Evolutionary conservation across 2,888 invertebrate genomes (phyloP).

Genomic region (Sinopyrophorus schimmeli): DNA sequence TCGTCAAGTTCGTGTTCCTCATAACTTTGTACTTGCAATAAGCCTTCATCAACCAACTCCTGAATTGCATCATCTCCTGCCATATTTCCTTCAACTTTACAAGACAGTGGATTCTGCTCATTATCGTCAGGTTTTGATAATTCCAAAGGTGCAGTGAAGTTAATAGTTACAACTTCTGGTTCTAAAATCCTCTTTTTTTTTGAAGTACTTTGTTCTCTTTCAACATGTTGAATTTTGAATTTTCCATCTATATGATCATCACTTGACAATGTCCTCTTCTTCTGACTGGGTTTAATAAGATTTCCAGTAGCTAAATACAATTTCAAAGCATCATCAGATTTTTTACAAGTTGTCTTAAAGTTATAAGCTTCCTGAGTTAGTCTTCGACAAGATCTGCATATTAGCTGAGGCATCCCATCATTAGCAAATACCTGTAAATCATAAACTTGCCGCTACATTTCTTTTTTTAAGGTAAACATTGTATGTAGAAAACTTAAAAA

Average conservation of each 20-base stretch:
- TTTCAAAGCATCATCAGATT: conserved; percentile 71
- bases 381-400: conserved; percentile 70
- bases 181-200: conserved; percentile 5
- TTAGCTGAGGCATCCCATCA: conserved; percentile 75
- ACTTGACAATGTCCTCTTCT: conserved; percentile 3
- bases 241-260: no score
- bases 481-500: conserved; percentile 9
- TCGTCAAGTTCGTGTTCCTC: conserved; percentile 39
- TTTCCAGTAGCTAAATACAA: conserved; percentile 69
- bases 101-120: background rate
- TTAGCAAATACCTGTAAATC: conserved; percentile 61
- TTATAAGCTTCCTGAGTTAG: conserved; percentile 72
- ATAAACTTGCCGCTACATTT: conserved; percentile 12
- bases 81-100: conserved; percentile 18
- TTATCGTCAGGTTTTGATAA: conserved; percentile 7
- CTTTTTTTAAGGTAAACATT: conserved; percentile 1
- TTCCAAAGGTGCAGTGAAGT: conserved; percentile 22
- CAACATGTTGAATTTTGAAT: no score
- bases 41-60: conserved; percentile 16
- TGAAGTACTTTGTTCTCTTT: background rate
- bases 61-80: conserved; percentile 34
- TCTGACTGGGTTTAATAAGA: conserved; percentile 45
- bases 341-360: conserved; percentile 75
- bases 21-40: conserved; percentile 34
- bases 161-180: conserved; percentile 25